phyloP scores from a whole-genome alignment of 2,797 vertebrate genomes.

The Mormyrops boulengeri region DNA sequence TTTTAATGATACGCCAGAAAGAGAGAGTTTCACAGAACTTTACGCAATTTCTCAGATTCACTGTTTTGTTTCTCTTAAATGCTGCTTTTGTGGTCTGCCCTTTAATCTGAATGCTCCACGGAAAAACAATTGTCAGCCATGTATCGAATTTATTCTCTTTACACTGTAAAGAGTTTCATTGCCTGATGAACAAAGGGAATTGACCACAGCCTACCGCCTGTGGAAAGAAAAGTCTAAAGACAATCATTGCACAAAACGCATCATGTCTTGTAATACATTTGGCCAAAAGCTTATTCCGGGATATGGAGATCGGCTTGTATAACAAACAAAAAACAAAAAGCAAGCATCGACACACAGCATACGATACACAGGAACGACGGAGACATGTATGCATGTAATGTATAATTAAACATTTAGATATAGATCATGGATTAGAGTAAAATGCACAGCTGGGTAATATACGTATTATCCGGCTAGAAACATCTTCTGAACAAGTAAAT shows the following conservation, averaged over 20 bases:
- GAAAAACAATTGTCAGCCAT: not conserved
- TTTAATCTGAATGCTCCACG: not conserved
- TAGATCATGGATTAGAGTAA: not conserved
- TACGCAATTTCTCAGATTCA: not conserved
- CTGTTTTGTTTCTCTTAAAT: not conserved
- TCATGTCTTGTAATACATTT: not conserved
- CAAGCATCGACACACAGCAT: not conserved
- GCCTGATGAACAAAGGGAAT: not conserved
- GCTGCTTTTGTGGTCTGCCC: not conserved
- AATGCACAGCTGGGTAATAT: not conserved
- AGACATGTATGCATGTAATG: not conserved
- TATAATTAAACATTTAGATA: not conserved
- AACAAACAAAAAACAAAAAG: not conserved
- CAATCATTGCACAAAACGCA: not conserved
- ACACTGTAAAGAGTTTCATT: not conserved
- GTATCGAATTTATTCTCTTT: not conserved
- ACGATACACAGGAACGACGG: not conserved
- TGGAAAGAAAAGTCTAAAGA: not conserved
- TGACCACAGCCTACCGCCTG: not conserved
- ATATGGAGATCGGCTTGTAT: not conserved
- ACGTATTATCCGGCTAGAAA: not conserved
- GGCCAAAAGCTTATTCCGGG: not conserved
- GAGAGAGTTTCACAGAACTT: conserved; percentile 4
- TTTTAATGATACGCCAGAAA: not conserved
- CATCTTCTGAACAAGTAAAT: not conserved